A percentile compares a stretch with the other conserved stretches of the same genome.
phyloP scores from a whole-genome alignment of 2,888 invertebrate genomes.

The Acronicta alni region DNA sequence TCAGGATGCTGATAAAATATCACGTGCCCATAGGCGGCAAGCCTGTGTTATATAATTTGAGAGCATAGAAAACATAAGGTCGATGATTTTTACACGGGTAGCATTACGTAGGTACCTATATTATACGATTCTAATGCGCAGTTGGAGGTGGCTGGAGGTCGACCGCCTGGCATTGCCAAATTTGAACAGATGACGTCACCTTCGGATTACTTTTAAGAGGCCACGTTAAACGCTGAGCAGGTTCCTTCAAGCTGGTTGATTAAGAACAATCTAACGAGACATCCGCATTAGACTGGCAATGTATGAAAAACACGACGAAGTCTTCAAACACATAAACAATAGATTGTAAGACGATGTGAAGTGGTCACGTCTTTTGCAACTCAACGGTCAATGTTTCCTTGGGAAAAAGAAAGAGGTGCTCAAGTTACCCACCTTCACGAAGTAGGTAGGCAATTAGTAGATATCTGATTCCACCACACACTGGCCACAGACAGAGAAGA shows the following conservation, averaged over 20 bases:
- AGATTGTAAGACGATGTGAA: conserved; percentile 64
- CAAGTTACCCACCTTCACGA: conserved; percentile 58
- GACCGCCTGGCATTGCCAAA: conserved; percentile 83
- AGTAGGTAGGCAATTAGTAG: conserved; percentile 56
- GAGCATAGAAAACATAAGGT: conserved; percentile 22
- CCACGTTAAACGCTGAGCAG: conserved; percentile 21
- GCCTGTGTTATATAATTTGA: conserved; percentile 29
- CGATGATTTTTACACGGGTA: conserved; percentile 7
- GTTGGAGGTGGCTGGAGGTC: conserved; percentile 76
- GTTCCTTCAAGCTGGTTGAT: conserved; percentile 20
- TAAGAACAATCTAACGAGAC: background rate
- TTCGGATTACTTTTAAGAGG: conserved; percentile 27
- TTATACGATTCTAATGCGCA: conserved; percentile 50
- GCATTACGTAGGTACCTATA: background rate
- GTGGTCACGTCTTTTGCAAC: conserved; percentile 68
- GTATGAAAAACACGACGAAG: conserved; percentile 27
- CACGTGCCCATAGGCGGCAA: background rate
- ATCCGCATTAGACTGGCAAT: conserved; percentile 26
- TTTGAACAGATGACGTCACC: conserved; percentile 77
- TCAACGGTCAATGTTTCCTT: conserved; percentile 69
- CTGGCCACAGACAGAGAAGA: conserved; percentile 30
- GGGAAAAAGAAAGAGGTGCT: conserved; percentile 69
- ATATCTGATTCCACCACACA: conserved; percentile 49
- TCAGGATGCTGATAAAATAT: background rate
- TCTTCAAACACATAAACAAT: conserved; percentile 50